These are phyloP conservation scores for Pituophis catenifer DNA, from an alignment of 2,113 vertebrate genomes.

Conservation along the genomic window DNA sequence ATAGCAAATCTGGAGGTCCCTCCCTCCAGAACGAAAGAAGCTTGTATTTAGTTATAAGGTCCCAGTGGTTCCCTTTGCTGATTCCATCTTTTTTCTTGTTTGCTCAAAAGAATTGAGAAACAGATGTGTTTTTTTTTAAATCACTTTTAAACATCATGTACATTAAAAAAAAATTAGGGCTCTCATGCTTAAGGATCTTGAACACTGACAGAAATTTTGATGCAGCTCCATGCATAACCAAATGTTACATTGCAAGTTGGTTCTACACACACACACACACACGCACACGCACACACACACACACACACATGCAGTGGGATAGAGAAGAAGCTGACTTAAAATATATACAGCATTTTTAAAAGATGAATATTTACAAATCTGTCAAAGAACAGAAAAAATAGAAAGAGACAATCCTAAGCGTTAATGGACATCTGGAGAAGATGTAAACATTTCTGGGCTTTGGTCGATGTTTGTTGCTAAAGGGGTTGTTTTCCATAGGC, in stretches of 20 bases:
- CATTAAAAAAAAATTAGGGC: conserved; percentile 69
- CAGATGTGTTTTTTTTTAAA: conserved; percentile 48
- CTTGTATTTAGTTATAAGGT: not conserved
- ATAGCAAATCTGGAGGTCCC: not conserved
- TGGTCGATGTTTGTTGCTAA: not conserved
- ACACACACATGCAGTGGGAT: conserved; percentile 57
- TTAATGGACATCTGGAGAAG: not conserved
- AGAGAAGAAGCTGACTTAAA: conserved; percentile 67
- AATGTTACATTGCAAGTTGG: conserved; percentile 68
- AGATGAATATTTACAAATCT: conserved; percentile 70
- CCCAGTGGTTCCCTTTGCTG: conserved; percentile 31
- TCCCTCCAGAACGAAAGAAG: not conserved
- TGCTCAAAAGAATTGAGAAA: conserved; percentile 54
- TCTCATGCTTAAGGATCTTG: conserved; percentile 77
- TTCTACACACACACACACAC: conserved; percentile 50
- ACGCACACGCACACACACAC: conserved; percentile 18
- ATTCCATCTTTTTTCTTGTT: conserved; percentile 28
- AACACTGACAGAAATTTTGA: conserved; percentile 65
- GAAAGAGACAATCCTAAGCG: not conserved
- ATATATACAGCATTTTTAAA: conserved; percentile 69
- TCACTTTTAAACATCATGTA: conserved; percentile 55
- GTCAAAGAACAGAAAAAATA: conserved; percentile 27
- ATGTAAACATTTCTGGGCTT: not conserved
- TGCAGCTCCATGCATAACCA: conserved; percentile 72
- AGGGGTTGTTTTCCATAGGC: not conserved